These are phyloP conservation scores for Hylaeus volcanicus DNA, from an alignment of 1,140 invertebrate species.

Conservation along the genomic window DNA sequence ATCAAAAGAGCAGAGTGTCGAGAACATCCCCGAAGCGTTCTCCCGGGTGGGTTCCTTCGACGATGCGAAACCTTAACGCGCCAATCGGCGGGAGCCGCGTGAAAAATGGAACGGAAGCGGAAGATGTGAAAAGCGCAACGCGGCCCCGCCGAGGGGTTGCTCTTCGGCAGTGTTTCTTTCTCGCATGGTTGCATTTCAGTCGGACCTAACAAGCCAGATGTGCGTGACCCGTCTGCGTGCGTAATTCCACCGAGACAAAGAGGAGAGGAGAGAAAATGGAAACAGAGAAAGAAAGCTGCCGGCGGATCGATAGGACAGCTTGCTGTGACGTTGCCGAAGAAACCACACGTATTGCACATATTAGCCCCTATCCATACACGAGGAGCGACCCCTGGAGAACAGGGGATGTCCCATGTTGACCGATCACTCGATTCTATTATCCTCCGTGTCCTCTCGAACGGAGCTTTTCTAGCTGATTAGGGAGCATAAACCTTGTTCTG, in stretches of 20 bases:
- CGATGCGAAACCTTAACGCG: slow-evolving; percentile 5
- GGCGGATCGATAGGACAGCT: slow-evolving; percentile 55
- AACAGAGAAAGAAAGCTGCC: slow-evolving; percentile 40
- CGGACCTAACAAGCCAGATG: slow-evolving; percentile 35
- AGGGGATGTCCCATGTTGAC: not conserved
- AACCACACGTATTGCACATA: slow-evolving; percentile 49
- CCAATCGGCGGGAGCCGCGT: not conserved
- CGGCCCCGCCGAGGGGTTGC: not conserved
- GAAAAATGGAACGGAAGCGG: slow-evolving; percentile 25
- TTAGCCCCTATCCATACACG: slow-evolving; percentile 38
- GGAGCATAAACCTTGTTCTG: not conserved
- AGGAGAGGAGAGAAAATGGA: slow-evolving; percentile 20
- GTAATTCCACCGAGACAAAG: slow-evolving; percentile 51
- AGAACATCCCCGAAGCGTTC: not conserved
- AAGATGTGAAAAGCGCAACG: slow-evolving; percentile 17
- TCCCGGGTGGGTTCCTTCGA: not conserved
- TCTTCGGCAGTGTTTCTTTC: not conserved
- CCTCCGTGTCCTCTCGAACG: too few relatives aligned
- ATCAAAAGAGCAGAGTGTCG: not conserved
- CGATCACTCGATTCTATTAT: not conserved
- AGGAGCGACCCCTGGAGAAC: slow-evolving; percentile 11
- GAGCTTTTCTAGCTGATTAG: too few relatives aligned
- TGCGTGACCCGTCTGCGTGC: slow-evolving; percentile 57
- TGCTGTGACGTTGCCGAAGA: slow-evolving; percentile 54
- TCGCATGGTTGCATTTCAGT: slow-evolving; percentile 41